A percentile compares a stretch with the other conserved stretches of the same genome.
phyloP scores from a whole-genome alignment of 2,113 vertebrate genomes.

The Ptilorrhoa leucosticta region DNA sequence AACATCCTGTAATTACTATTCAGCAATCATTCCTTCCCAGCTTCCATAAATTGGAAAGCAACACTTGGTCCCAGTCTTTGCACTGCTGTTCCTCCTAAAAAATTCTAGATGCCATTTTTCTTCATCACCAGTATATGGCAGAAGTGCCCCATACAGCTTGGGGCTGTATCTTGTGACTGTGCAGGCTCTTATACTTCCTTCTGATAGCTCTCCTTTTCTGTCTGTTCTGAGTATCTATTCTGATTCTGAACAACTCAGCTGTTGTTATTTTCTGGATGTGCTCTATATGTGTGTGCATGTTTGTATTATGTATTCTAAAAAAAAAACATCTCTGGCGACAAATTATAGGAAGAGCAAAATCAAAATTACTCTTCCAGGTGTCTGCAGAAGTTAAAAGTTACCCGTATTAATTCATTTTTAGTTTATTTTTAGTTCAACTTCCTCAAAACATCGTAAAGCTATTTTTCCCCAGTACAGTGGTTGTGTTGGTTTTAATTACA shows the following conservation, averaged over 20 bases:
- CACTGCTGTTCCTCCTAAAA: neutral
- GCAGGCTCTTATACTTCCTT: neutral
- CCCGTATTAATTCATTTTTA: neutral
- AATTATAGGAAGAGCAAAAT: neutral
- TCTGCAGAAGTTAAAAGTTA: neutral
- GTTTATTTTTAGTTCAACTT: neutral
- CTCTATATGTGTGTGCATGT: neutral
- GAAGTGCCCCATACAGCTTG: neutral
- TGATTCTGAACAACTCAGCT: conserved; percentile 2
- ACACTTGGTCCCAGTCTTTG: neutral
- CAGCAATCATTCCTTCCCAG: neutral
- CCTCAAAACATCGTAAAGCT: neutral
- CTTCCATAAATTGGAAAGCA: neutral
- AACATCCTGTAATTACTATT: neutral
- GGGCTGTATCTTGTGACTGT: neutral
- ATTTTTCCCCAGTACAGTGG: neutral
- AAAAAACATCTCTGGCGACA: neutral
- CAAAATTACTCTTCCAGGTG: conserved; percentile 3
- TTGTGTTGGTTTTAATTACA: neutral
- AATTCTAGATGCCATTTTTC: neutral
- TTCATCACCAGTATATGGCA: neutral
- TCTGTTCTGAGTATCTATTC: neutral
- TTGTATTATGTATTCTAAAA: neutral
- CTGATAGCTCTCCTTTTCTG: neutral
- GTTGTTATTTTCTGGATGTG: neutral